Percentiles rank a stretch among this genome's conserved stretches.
phyloP scores from a whole-genome alignment of 2,888 invertebrate species.

The Phasia obesa region DNA sequence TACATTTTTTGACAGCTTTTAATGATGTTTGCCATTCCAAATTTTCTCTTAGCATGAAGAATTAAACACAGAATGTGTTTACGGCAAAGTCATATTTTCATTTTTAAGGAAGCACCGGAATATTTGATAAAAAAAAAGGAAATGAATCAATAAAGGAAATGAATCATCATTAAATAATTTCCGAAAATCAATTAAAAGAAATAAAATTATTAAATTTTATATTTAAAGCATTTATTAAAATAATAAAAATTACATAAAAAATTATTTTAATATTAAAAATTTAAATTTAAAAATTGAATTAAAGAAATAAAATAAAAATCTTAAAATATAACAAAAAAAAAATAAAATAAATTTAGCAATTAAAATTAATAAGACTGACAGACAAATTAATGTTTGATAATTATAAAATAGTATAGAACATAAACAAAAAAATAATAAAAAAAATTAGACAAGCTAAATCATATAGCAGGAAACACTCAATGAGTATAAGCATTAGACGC shows the following conservation, averaged over 20 bases:
- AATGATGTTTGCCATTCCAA: too few species aligned
- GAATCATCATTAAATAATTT: background rate
- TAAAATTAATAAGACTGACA: slow-evolving; percentile 50
- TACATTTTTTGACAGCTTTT: too few species aligned
- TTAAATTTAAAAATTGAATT: slow-evolving; percentile 52
- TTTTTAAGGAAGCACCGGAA: too few species aligned
- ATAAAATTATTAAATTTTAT: slow-evolving; percentile 14
- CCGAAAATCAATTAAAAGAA: background rate
- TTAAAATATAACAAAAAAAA: slow-evolving; percentile 53
- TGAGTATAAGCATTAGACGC: background rate
- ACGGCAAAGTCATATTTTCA: too few species aligned
- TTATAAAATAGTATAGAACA: background rate
- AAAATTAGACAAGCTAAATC: background rate
- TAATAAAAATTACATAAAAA: slow-evolving; percentile 70
- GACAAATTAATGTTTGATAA: slow-evolving; percentile 1
- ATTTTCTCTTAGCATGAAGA: too few species aligned
- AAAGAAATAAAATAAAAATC: slow-evolving; percentile 59
- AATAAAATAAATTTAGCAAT: slow-evolving; percentile 5
- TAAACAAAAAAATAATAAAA: slow-evolving; percentile 18
- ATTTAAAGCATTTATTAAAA: slow-evolving; percentile 68
- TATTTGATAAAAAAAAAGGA: too few species aligned
- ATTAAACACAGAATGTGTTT: too few species aligned
- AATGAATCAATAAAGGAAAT: too few species aligned
- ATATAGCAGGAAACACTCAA: too few species aligned
- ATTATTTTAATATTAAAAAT: slow-evolving; percentile 47